A percentile compares a stretch with the other conserved stretches of the same genome.
These are phyloP conservation scores for Pomatorhinus ruficollis DNA, from an alignment of 2,113 vertebrate species.

Conservation along the genomic window DNA sequence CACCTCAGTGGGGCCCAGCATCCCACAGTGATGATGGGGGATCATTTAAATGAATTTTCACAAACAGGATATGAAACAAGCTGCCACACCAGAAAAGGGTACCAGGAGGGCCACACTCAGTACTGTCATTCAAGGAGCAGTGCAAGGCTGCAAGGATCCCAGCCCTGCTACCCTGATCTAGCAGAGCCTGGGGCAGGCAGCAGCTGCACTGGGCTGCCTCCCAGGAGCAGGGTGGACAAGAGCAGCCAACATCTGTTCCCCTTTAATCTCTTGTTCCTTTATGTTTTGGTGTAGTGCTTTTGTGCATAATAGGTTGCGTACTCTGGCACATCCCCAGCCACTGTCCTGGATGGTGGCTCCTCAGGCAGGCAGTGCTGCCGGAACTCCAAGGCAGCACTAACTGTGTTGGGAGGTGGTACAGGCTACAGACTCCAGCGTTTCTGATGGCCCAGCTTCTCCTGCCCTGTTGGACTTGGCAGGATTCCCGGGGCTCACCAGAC, in stretches of 20 bases:
- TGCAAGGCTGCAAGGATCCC: background rate
- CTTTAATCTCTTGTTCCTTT: slow-evolving; percentile 54
- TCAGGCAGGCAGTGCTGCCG: background rate
- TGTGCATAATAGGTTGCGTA: background rate
- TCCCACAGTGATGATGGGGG: background rate
- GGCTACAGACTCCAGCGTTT: background rate
- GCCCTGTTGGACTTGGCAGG: background rate
- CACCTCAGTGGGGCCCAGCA: background rate
- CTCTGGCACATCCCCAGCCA: slow-evolving; percentile 1
- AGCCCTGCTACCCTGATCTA: background rate
- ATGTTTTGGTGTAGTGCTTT: slow-evolving; percentile 7
- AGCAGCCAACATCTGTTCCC: slow-evolving; percentile 51
- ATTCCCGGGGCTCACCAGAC: background rate
- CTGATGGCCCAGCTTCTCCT: background rate
- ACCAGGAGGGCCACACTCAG: background rate
- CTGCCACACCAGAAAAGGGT: background rate
- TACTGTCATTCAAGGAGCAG: background rate
- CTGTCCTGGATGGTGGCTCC: background rate
- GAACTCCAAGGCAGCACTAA: fast-evolving
- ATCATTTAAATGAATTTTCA: background rate
- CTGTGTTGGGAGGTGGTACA: background rate
- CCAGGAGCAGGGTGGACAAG: slow-evolving; percentile 15
- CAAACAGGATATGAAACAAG: background rate
- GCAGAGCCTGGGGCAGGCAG: background rate
- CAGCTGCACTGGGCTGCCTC: slow-evolving; percentile 15